Base-by-base conservation (phyloP, 1,140 invertebrate species). In the Cydia pomonella region DNA sequence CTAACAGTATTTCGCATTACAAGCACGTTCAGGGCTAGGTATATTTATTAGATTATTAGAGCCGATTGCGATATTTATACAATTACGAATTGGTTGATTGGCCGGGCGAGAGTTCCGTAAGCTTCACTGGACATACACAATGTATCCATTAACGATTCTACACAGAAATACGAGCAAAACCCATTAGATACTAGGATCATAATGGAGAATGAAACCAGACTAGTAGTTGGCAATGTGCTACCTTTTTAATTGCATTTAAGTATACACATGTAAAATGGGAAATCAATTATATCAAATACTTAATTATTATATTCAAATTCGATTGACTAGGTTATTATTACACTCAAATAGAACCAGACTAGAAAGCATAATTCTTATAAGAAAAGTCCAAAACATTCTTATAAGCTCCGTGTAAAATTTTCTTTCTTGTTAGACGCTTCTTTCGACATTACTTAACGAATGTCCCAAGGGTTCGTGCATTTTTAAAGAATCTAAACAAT, bases 1-100 rank as follows among this genome's bases (percentile, higher is more conserved):
- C 10, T 23, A 23, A 12, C 21, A 23, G 18, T 63, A 33, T n/a
- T 66, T 66, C 3, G 5, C 62, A 63, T 66, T 66, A 66, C 25
- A 33, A 29, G 25, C 63, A n/a, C 63, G 63, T 66, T 16, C 18
- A 29, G 13, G 62, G 13, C 23, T 16, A n/a, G n/a, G n/a, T n/a
- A 29, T 66, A 66, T 66, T 66, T 66, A 66, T 29, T 66, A 33
- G 27, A 29, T 66, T n/a, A 29, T 29, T 66, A 66, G 5, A 33
- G 63, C 25, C 27, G 63, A n/a, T 66, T 21, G 16, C 53, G 63
- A 33, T 29, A 29, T 66, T 66, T 59, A 16, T 66, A 66, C n/a
- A 66, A 66, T 33, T 66, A 66, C 12, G 63, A n/a, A 66, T 66
- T 66, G n/a, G 63, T 66, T 63, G 21, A 33, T 66, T 33, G 63